Conservation (phyloP, 2,888 invertebrate species). For the Bombylius major region DNA sequence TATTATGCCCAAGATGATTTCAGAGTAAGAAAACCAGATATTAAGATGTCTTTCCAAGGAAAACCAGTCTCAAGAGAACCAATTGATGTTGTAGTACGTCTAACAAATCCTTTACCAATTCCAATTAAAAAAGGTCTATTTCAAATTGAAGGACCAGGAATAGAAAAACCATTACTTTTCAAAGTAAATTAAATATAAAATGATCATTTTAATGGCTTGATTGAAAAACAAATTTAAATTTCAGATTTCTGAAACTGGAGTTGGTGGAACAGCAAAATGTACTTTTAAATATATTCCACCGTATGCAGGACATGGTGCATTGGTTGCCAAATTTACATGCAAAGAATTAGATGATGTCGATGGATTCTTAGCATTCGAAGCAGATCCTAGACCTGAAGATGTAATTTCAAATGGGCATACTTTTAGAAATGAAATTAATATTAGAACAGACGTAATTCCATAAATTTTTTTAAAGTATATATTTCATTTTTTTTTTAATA, state of each 20-base stretch:
- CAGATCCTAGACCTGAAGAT: constrained; percentile 38
- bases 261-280: constrained; percentile 57
- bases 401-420: constrained; percentile 25
- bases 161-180: constrained; percentile 59
- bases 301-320: constrained; percentile 64
- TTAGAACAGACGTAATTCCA: constrained; percentile 30
- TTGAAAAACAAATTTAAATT: not conserved
- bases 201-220: too few relatives aligned
- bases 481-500: not conserved
- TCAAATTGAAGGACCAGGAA: constrained; percentile 68
- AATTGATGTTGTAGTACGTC: constrained; percentile 48
- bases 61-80: constrained; percentile 40
- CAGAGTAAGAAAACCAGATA: constrained; percentile 76
- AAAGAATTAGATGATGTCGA: constrained; percentile 83
- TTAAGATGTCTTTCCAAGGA: constrained; percentile 56
- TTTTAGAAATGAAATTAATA: constrained; percentile 24
- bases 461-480: constrained; percentile 13
- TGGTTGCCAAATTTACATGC: constrained; percentile 76
- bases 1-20: constrained; percentile 86
- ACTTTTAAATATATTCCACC: constrained; percentile 67
- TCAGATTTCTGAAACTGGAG: constrained; percentile 37
- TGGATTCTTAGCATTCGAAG: constrained; percentile 67
- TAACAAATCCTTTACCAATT: constrained; percentile 73
- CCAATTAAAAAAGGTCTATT: constrained; percentile 65
- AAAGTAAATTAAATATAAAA: constrained; percentile 37